phyloP scores from a whole-genome alignment of 1,140 invertebrate species.

The Leptonema lineaticorne region DNA sequence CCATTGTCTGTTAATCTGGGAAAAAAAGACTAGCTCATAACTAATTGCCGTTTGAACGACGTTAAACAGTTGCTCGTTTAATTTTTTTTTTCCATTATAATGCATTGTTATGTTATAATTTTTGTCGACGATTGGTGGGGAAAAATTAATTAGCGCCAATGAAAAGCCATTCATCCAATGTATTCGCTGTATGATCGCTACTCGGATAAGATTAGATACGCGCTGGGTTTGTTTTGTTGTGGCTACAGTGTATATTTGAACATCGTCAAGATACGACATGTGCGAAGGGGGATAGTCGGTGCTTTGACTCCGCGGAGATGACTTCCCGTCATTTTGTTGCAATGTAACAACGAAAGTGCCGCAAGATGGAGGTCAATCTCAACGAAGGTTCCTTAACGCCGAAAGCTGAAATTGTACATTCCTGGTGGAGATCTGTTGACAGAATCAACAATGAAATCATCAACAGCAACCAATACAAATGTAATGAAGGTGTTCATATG shows the following conservation, averaged over 20 bases:
- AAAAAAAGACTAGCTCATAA: not conserved
- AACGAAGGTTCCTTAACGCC: constrained; percentile 35
- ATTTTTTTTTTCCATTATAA: no score
- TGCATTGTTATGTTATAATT: no score
- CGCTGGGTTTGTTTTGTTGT: no score
- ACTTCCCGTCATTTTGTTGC: constrained; percentile 1
- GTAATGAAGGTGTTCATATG: constrained; percentile 19
- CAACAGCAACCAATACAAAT: constrained; percentile 24
- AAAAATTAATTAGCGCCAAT: constrained; percentile 1
- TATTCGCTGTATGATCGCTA: not conserved
- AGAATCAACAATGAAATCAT: not conserved
- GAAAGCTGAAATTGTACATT: constrained; percentile 27
- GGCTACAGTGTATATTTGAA: constrained; percentile 32
- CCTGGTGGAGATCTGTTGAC: not conserved
- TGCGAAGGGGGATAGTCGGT: not conserved
- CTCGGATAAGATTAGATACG: constrained; percentile 2
- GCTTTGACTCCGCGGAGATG: not conserved
- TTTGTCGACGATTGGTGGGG: not conserved
- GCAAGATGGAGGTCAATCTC: constrained; percentile 33
- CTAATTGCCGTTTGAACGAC: constrained; percentile 14
- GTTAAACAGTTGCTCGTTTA: constrained; percentile 1
- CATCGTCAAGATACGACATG: constrained; percentile 30
- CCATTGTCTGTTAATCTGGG: constrained; percentile 6
- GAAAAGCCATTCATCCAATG: constrained; percentile 3
- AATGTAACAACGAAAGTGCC: constrained; percentile 37